Evolutionary conservation across 2,113 vertebrate species (phyloP).

Genomic region (Sturnus vulgaris): DNA sequence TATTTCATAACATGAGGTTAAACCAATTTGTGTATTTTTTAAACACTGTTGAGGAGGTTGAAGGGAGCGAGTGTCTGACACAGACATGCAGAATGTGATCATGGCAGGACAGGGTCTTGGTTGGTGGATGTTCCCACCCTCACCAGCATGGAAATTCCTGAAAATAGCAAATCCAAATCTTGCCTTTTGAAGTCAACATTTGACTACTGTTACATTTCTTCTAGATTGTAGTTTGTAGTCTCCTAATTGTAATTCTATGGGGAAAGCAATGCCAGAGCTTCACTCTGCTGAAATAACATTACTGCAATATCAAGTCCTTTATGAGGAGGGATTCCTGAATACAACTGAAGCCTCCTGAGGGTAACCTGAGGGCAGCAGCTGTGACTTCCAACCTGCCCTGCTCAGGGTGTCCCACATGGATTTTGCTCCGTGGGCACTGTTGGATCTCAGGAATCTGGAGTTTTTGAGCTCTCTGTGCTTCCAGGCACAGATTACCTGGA

Average conservation of each 20-base stretch:
- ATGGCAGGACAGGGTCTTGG: not conserved
- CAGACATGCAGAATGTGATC: not conserved
- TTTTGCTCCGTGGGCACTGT: not conserved
- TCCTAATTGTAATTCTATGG: constrained; percentile 48
- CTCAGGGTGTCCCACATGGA: not conserved
- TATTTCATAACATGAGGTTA: not conserved
- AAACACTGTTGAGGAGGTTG: not conserved
- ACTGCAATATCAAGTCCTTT: constrained; percentile 80
- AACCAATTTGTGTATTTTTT: not conserved
- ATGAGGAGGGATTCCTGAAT: constrained; percentile 34
- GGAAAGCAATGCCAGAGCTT: constrained; percentile 69
- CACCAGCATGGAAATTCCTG: not conserved
- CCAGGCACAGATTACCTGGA: no score
- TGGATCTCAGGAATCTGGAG: no score
- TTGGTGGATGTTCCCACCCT: not conserved
- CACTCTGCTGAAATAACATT: constrained; percentile 78
- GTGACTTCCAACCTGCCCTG: not conserved
- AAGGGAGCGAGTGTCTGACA: not conserved
- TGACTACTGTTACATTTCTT: constrained; percentile 80
- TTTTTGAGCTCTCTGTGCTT: no score
- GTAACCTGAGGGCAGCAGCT: not conserved
- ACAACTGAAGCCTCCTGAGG: not conserved
- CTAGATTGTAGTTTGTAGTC: constrained; percentile 63
- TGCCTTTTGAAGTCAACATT: constrained; percentile 67
- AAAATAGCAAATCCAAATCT: not conserved